Base-by-base conservation (phyloP, 1,140 invertebrate species). In the Belonocnema kinseyi region DNA sequence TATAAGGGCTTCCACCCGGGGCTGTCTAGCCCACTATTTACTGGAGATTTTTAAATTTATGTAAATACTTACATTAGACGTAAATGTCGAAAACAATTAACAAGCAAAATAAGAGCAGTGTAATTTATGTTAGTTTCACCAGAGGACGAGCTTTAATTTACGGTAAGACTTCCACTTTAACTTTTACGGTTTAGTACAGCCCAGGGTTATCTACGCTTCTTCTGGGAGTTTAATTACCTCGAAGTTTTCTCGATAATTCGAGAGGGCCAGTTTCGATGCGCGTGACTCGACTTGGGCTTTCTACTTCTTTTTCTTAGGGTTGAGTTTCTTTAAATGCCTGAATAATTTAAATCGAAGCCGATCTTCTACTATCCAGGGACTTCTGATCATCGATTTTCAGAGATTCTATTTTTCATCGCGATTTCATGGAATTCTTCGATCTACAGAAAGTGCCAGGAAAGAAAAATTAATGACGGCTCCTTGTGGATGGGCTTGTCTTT, bases 211-310 rank as follows among this genome's bases (percentile, higher is more conserved):
- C 87, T 85, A 72, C n/a, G 50, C 50, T 72, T 72, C 86, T 86
- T 86, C 77, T 83, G 82, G 83, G 81, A 88, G 84, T 88, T 89
- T 89, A 89, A 89, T 89, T 89, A 88, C 86, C 82, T 86, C 70
- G 56, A 89, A 88, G 85, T 89, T 89, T 89, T 85, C 84, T 88
- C 86, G 87, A 89, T 89, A 89, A 89, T 89, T 89, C 83, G 84
- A 85, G 79, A 82, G 76, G 81, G 74, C 76, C 80, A 82, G 81
- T 83, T 80, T 79, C 77, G 81, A 87, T 87, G 83, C 79, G 77
- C 82, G 78, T 84, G 80, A 84, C 81, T 84, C 80, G 77, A 79
- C 79, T 82, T 75, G 58, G 56, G 56, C 72, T 74, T n/a, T 73
- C 71, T 1, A 6, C 26, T 33, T 61, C 52, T 58, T 53, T 53